Percentiles rank a stretch among this genome's conserved stretches.
Evolutionary conservation across 2,113 vertebrate species (phyloP).

Genomic region (Platichthys stellatus): DNA sequence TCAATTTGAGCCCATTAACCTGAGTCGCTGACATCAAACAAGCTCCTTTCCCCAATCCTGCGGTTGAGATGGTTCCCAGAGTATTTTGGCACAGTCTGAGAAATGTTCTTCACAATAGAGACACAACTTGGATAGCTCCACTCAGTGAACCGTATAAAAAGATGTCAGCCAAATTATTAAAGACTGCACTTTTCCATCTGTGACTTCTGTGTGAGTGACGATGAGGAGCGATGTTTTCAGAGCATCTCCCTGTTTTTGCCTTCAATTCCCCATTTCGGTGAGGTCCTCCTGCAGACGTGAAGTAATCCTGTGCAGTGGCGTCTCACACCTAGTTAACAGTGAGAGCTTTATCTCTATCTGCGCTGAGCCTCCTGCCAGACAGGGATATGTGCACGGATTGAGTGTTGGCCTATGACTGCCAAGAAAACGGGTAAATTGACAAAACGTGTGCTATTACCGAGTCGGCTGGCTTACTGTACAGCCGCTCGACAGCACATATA

Average conservation of each 20-base stretch:
- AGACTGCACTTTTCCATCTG: conserved; percentile 23
- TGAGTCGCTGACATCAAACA: background rate
- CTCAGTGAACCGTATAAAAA: conserved; percentile 9
- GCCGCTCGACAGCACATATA: conserved; percentile 12
- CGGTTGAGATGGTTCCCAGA: conserved; percentile 10
- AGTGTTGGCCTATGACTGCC: conserved; percentile 55
- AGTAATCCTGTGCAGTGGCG: conserved; percentile 37
- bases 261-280: conserved; percentile 20
- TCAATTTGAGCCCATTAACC: too few species aligned
- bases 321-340: conserved; percentile 65
- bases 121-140: background rate
- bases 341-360: conserved; percentile 40
- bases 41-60: conserved; percentile 7
- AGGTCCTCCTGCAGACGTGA: conserved; percentile 26
- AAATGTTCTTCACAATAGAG: background rate
- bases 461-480: conserved; percentile 28
- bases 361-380: conserved; percentile 49
- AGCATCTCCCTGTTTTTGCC: conserved; percentile 16
- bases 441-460: conserved; percentile 41
- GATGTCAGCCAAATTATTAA: conserved; percentile 19
- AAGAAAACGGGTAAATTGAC: conserved; percentile 63
- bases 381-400: conserved; percentile 44
- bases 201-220: background rate
- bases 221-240: conserved; percentile 32
- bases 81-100: background rate